These are phyloP conservation scores for Tholera decimalis DNA, from an alignment of 2,888 invertebrate genomes.

Conservation along the genomic window DNA sequence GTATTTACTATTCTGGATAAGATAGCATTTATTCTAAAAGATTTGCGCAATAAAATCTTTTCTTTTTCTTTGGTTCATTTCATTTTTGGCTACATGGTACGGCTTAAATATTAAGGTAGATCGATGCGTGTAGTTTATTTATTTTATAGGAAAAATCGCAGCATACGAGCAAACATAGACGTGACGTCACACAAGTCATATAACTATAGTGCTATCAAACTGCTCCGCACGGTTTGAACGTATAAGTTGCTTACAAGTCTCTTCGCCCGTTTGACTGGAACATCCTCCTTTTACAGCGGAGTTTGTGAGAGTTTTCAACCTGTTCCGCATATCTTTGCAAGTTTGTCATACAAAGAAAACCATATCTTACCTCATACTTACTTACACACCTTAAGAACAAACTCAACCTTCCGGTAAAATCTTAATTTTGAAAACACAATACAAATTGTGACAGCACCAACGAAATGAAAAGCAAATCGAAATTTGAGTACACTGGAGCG, in stretches of 20 bases:
- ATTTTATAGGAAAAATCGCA: too few relatives aligned
- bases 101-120: too few relatives aligned
- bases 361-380: background rate
- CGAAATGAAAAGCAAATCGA: conserved; percentile 43
- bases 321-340: too few relatives aligned
- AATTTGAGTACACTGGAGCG: conserved; percentile 48
- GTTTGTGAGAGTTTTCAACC: too few relatives aligned
- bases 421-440: conserved; percentile 30
- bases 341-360: background rate
- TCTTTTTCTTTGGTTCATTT: conserved; percentile 8
- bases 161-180: too few relatives aligned
- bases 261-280: too few relatives aligned
- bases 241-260: too few relatives aligned
- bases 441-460: conserved; percentile 27
- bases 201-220: too few relatives aligned
- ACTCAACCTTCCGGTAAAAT: conserved; percentile 2
- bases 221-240: too few relatives aligned
- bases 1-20: conserved; percentile 1
- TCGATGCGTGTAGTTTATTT: too few relatives aligned
- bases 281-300: too few relatives aligned
- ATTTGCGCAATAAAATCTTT: conserved; percentile 6
- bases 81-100: background rate
- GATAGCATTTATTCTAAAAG: conserved; percentile 23
- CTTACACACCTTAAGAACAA: background rate
- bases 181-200: too few relatives aligned